Conservation (phyloP, 2,113 vertebrate genomes). For the Hippopotamus amphibius region DNA sequence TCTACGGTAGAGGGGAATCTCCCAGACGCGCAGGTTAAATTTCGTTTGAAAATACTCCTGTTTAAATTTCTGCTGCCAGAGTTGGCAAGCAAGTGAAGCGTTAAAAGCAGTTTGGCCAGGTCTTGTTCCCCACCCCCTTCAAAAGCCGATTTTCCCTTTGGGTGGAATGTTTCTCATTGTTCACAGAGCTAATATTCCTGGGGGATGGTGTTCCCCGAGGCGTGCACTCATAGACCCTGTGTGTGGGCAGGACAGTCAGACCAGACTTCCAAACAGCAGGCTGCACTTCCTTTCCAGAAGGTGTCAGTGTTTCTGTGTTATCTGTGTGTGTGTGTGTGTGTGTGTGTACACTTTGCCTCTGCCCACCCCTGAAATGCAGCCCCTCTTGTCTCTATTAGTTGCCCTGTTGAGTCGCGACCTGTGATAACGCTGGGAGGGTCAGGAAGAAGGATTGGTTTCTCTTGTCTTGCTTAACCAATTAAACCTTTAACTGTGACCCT, state of each 20-base stretch:
- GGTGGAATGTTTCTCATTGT: neutral
- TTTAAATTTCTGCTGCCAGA: neutral
- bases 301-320: accelerated
- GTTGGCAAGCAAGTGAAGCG: neutral
- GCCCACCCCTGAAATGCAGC: neutral
- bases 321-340: neutral
- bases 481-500: neutral
- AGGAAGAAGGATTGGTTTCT: neutral
- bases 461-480: neutral
- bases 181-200: neutral
- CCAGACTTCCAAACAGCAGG: neutral
- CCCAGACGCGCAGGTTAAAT: neutral
- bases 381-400: neutral
- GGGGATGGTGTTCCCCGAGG: neutral
- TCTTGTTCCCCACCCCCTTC: neutral
- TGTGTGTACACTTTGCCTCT: neutral
- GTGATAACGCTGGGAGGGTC: neutral
- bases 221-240: accelerated
- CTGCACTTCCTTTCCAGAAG: neutral
- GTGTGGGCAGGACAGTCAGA: neutral
- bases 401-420: neutral
- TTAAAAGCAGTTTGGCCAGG: neutral
- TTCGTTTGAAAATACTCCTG: neutral
- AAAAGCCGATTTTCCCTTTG: neutral
- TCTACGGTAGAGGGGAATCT: neutral